phyloP scores from a whole-genome alignment of 2,888 invertebrate genomes.

The Phragmatobia fuliginosa region DNA sequence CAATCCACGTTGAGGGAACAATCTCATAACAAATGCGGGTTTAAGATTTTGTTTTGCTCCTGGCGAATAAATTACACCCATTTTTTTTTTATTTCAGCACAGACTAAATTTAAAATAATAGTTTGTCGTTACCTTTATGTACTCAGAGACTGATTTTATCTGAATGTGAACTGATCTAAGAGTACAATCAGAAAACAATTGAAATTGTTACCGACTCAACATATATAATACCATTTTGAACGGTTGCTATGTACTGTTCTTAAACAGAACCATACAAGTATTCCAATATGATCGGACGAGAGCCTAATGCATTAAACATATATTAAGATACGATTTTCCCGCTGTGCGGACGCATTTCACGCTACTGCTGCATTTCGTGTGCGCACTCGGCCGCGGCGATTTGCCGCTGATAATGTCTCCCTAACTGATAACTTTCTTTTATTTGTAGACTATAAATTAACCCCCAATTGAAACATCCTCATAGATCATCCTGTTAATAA shows the following conservation, averaged over 20 bases:
- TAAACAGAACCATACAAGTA: slow-evolving; percentile 56
- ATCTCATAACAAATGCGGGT: not conserved
- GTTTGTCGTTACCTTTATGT: not conserved
- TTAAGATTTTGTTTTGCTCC: not conserved
- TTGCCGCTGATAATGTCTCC: slow-evolving; percentile 68
- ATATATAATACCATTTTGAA: slow-evolving; percentile 38
- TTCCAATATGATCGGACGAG: slow-evolving; percentile 45
- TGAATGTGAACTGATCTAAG: not conserved
- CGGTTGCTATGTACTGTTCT: slow-evolving; percentile 54
- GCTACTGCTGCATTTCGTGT: slow-evolving; percentile 69
- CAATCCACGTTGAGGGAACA: no score
- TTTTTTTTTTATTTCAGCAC: not conserved
- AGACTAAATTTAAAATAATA: not conserved
- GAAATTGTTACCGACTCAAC: slow-evolving; percentile 11
- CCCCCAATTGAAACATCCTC: slow-evolving; percentile 24
- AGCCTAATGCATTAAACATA: slow-evolving; percentile 72
- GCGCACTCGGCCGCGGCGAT: slow-evolving; percentile 71
- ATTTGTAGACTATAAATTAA: slow-evolving; percentile 42
- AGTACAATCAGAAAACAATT: not conserved
- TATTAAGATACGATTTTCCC: slow-evolving; percentile 73
- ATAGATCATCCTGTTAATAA: slow-evolving; percentile 11
- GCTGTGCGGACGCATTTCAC: slow-evolving; percentile 58
- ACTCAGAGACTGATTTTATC: not conserved
- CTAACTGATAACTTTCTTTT: slow-evolving; percentile 75
- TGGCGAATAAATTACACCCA: not conserved